Evolutionary conservation across 2,797 vertebrate genomes (phyloP), one percentile per base, ranked within the genome.

Genomic region (Hydrocynus forskahlii): DNA sequence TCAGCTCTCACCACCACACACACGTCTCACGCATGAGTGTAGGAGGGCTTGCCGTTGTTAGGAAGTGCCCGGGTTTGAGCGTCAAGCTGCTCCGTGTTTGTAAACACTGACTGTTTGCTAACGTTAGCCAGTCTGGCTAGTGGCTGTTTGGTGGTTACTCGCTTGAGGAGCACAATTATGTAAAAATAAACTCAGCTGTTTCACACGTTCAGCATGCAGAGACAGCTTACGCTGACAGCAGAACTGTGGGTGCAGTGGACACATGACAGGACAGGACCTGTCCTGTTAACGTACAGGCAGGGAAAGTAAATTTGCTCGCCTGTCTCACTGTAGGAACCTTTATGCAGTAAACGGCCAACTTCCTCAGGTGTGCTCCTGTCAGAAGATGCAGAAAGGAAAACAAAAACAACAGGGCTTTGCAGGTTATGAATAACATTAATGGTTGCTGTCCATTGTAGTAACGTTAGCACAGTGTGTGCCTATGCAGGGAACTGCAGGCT

Each of bases 21-120:
- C 75, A 35, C 19, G 43, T 25, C 62, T 64, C n/a, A 62, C 48
- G 75, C 35, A 45, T 64, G 79, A 43, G 50, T 17, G 71, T 17
- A 40, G 79, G 21, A 23, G 57, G 5, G 55, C 19, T 19, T 8
- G 55, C n/a, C 55, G 7, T 4, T 10, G 57, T 9, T 2, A 2
- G 57, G 21, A 8, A 9, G n/a, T 21, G 19, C 8, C 2, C 29
- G 62, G 62, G 5, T 17, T 8, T 35, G 62, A 7, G 25, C 29
- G 29, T 16, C 29, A 38, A 29, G 29, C 25, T 35, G 14, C 29
- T 38, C 62, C 62, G 10, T 14, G n/a, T 67, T 16, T 81, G 62
- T 74, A 59, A 80, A 80, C 78, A 80, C 7, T 45, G 52, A 19
- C n/a, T 75, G 55, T 75, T 35, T 59, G 54, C 71, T 74, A 74